Evolutionary conservation across 2,797 vertebrate genomes (phyloP), one percentile per base, ranked within the genome.

Genomic region (Botia almorhae): DNA sequence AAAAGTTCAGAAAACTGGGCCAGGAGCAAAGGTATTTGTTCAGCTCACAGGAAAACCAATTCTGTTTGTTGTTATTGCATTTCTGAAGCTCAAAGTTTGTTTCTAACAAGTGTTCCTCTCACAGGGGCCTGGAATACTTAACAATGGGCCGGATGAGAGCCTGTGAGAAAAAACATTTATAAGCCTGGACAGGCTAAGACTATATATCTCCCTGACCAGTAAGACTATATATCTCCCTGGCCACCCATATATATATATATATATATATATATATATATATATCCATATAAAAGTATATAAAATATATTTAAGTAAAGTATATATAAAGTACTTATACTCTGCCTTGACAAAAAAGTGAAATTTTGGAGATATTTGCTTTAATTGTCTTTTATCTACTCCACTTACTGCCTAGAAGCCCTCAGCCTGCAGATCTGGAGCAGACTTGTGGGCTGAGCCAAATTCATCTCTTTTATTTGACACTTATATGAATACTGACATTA

Each of bases 1-100:
- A 51, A 58, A 55, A 80, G 55, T 82, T 69, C 58, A 73, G 61
- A 79, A 76, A 71, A 61, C 73, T 46, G 68, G 67, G 67, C 56
- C 67, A 65, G 72, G 36, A 74, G 76, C 46, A 64, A 69, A 83
- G 55, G 58, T 74, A 75, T 71, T 74, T 84, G 70, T 78, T 82
- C 80, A 46, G 61, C 60, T 64, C 68, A 61, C 51, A 56, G 53
- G 48, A 76, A 78, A 61, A 71, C 46, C 53, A 78, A 56, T 69
- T 81, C 39, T 76, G 36, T 5, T 13, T 58, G 56, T 71, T 83
- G 70, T 81, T 81, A 74, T 83, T 83, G 43, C 33, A 16, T 64
- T 81, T 79, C 51, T 46, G 55, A 39, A 63, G 76, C 56, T 71
- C 29, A 71, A 50, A 70, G 4, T 6, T 63, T 78, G 56, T 53